phyloP scores from a whole-genome alignment of 1,140 invertebrate species.

The Metopolophium dirhodum region DNA sequence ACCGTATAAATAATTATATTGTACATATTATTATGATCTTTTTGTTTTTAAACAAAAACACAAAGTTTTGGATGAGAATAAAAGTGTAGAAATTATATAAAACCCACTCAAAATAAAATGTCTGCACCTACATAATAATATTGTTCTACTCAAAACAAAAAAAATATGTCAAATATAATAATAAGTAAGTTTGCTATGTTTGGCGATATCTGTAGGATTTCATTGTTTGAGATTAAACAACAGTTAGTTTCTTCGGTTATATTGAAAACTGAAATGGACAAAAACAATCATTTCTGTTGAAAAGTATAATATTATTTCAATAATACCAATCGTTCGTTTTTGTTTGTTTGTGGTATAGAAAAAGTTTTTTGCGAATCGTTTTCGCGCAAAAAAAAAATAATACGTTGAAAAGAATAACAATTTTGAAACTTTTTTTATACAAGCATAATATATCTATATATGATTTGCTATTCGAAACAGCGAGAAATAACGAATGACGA shows the following conservation, averaged over 20 bases:
- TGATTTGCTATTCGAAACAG: neutral
- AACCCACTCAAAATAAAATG: neutral
- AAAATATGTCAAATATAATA: neutral
- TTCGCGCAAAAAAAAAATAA: neutral
- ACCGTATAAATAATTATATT: neutral
- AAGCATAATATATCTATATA: neutral
- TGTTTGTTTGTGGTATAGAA: neutral
- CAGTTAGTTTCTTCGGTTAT: neutral
- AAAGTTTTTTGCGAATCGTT: neutral
- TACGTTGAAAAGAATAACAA: neutral
- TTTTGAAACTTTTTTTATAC: neutral
- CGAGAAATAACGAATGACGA: neutral
- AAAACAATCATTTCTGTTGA: slow-evolving; percentile 1
- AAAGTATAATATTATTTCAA: neutral
- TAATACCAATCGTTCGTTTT: neutral
- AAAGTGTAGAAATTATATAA: neutral
- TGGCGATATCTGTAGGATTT: neutral
- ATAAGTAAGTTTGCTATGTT: neutral
- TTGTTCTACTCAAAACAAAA: neutral
- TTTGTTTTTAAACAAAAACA: neutral
- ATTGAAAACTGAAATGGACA: neutral
- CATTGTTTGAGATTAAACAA: neutral
- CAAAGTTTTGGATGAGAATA: neutral
- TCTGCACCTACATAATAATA: no score
- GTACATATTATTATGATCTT: neutral